Percentiles rank a stretch among this genome's conserved stretches.
Evolutionary conservation across 2,797 vertebrate genomes (phyloP).

Genomic region (Hemitrygon akajei): DNA sequence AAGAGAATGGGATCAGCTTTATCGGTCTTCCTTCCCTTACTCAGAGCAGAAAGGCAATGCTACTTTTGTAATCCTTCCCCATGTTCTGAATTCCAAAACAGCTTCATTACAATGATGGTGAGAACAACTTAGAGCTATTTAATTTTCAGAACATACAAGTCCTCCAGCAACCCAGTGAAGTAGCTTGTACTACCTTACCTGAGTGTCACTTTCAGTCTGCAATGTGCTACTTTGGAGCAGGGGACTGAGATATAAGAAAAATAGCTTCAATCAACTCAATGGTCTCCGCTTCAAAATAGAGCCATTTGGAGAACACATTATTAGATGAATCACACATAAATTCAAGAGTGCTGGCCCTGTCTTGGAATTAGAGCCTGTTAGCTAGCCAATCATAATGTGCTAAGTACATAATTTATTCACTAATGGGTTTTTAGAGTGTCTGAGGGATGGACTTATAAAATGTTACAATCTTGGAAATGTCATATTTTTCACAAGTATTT

Average conservation of each 20-base stretch:
- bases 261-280: background rate
- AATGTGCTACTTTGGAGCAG: background rate
- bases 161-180: background rate
- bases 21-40: background rate
- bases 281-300: background rate
- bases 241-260: background rate
- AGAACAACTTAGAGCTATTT: background rate
- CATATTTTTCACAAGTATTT: background rate
- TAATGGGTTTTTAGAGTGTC: background rate
- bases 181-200: background rate
- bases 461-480: background rate
- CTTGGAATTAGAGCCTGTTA: background rate
- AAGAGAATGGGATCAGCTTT: background rate
- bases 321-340: background rate
- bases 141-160: background rate
- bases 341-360: background rate
- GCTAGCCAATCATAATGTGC: background rate
- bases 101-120: background rate
- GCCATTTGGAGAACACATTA: background rate
- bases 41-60: background rate
- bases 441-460: background rate
- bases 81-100: background rate
- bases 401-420: slow-evolving; percentile 8
- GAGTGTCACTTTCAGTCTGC: no score
- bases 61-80: background rate